A percentile compares a stretch with the other conserved stretches of the same genome.
These are phyloP conservation scores for Acinonyx jubatus DNA, from an alignment of 2,113 vertebrate species.

Conservation along the genomic window DNA sequence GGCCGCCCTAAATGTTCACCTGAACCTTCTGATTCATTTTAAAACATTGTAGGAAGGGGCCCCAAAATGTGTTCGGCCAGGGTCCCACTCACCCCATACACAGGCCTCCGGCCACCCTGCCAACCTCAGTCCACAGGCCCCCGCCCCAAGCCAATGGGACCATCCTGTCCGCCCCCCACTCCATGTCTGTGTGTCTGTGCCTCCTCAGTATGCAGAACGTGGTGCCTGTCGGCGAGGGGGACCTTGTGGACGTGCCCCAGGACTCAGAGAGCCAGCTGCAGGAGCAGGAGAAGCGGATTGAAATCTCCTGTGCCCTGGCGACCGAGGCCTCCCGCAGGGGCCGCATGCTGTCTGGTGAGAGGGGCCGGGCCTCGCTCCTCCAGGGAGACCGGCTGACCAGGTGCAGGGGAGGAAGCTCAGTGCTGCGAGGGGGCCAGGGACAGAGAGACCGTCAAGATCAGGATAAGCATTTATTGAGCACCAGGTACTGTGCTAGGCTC, in stretches of 20 bases:
- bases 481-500: not conserved
- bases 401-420: conserved; percentile 62
- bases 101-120: not conserved
- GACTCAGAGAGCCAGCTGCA: conserved; percentile 94
- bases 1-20: not conserved
- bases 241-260: conserved; percentile 87
- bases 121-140: not conserved
- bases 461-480: not conserved
- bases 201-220: conserved; percentile 94
- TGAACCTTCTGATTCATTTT: not conserved
- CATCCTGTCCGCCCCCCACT: conserved; percentile 55
- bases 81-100: not conserved
- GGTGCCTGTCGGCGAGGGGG: conserved; percentile 92
- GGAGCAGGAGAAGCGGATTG: conserved; percentile 97
- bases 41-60: not conserved
- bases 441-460: not conserved
- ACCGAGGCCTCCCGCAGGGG: conserved; percentile 96
- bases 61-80: conserved; percentile 1
- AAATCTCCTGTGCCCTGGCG: conserved; percentile 96
- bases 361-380: conserved; percentile 75
- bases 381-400: conserved; percentile 62
- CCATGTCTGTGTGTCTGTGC: conserved; percentile 77
- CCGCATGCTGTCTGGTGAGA: conserved; percentile 96
- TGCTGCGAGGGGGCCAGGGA: not conserved
- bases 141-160: conserved; percentile 12